Conservation (phyloP, 2,113 vertebrate genomes). For the Pangasianodon gigas region DNA sequence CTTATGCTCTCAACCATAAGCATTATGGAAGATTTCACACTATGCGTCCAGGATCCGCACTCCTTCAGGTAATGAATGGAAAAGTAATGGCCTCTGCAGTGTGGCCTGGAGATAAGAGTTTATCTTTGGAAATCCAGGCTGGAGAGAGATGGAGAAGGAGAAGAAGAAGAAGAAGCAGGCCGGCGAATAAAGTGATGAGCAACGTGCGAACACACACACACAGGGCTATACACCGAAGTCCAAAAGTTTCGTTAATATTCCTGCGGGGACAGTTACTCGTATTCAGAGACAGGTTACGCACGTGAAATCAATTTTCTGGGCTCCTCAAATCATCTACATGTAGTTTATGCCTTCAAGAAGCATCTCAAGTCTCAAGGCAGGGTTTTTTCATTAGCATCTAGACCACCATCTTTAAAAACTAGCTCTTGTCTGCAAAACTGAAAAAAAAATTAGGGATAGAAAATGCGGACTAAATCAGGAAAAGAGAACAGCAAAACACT, state of each 20-base stretch:
- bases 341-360: not conserved
- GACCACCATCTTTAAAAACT: not conserved
- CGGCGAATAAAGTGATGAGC: not conserved
- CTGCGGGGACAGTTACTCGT: not conserved
- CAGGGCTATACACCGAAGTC: not conserved
- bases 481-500: not conserved
- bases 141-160: not conserved
- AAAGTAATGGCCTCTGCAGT: slow-evolving; percentile 24
- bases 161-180: slow-evolving; percentile 11
- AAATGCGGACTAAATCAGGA: not conserved
- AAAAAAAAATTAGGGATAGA: not conserved
- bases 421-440: not conserved
- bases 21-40: slow-evolving; percentile 16
- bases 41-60: not conserved
- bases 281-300: not conserved
- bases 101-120: slow-evolving; percentile 41
- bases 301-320: not conserved
- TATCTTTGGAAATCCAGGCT: slow-evolving; percentile 32
- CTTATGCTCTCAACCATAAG: slow-evolving; percentile 16
- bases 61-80: slow-evolving; percentile 26
- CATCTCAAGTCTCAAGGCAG: too few species aligned
- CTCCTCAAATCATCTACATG: not conserved
- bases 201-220: not conserved
- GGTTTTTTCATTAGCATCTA: not conserved
- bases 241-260: not conserved